Evolutionary conservation across 2,888 invertebrate species (phyloP).

Genomic region (Cryptocheilus praepositus): DNA sequence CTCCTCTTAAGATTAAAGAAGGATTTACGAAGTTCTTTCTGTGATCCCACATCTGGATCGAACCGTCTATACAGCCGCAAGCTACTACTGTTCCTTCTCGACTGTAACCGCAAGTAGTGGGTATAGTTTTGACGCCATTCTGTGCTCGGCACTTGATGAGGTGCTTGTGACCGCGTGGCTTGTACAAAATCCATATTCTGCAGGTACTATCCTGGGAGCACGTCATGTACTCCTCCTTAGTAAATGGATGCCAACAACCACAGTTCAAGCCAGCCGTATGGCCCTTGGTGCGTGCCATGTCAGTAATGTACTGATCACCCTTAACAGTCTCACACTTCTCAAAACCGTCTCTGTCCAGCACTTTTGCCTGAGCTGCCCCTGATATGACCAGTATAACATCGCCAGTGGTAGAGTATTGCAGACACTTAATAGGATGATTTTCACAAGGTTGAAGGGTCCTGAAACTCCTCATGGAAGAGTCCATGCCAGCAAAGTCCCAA

Average conservation of each 20-base stretch:
- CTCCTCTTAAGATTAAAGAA: constrained; percentile 84
- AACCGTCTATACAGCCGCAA: constrained; percentile 95
- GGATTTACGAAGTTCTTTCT: constrained; percentile 94
- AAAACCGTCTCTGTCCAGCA: constrained; percentile 95
- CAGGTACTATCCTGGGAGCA: constrained; percentile 96
- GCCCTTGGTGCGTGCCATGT: constrained; percentile 95
- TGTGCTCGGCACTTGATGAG: constrained; percentile 92
- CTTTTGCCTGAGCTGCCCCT: constrained; percentile 94
- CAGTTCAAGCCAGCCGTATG: constrained; percentile 93
- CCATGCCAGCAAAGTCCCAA: constrained; percentile 99
- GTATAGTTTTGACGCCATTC: constrained; percentile 90
- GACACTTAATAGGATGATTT: constrained; percentile 92
- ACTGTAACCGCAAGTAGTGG: constrained; percentile 89
- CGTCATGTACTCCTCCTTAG: constrained; percentile 94
- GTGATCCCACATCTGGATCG: constrained; percentile 98
- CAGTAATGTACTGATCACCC: constrained; percentile 97
- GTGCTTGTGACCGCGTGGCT: constrained; percentile 85
- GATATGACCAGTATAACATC: constrained; percentile 95
- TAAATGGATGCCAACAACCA: constrained; percentile 94
- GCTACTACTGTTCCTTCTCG: constrained; percentile 91
- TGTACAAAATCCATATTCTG: constrained; percentile 91
- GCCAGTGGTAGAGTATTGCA: constrained; percentile 95
- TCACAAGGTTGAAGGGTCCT: constrained; percentile 96
- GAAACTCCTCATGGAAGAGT: constrained; percentile 92
- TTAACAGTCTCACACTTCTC: constrained; percentile 95